phyloP scores from a whole-genome alignment of 1,140 invertebrate species.

The Drosophila sucinea region DNA sequence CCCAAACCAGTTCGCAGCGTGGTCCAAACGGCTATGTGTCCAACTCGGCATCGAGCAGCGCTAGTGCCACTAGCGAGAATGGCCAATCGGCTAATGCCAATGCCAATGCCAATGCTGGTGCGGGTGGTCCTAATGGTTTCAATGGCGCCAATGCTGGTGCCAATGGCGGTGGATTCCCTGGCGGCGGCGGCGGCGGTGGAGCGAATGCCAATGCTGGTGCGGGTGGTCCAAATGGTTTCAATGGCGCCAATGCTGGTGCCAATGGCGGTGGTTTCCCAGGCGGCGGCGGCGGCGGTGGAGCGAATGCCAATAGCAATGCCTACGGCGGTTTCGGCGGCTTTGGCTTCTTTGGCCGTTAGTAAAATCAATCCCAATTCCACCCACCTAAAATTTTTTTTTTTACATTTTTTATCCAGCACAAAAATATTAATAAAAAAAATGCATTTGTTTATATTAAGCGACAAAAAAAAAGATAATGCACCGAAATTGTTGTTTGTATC shows the following conservation, averaged over 20 bases:
- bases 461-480: conserved; percentile 4
- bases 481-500: not conserved
- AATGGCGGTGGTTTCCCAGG: conserved; percentile 20
- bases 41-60: conserved; percentile 70
- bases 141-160: conserved; percentile 22
- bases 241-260: conserved; percentile 21
- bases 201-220: conserved; percentile 38
- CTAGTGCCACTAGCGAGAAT: conserved; percentile 49
- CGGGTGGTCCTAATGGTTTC: not conserved
- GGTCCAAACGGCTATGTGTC: conserved; percentile 59
- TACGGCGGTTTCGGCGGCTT: conserved; percentile 39
- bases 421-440: conserved; percentile 37
- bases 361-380: not conserved
- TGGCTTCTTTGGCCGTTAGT: conserved; percentile 63
- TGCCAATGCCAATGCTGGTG: conserved; percentile 39
- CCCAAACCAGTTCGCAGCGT: conserved; percentile 59
- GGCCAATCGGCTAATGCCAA: conserved; percentile 49
- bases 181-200: conserved; percentile 27
- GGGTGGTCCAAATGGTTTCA: not conserved
- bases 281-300: conserved; percentile 44
- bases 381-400: conserved; percentile 1
- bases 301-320: conserved; percentile 64
- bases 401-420: conserved; percentile 44
- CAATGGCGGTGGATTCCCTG: conserved; percentile 19
- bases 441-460: conserved; percentile 63